phyloP scores from a whole-genome alignment of 2,888 invertebrate species.

The Thecophora atra region DNA sequence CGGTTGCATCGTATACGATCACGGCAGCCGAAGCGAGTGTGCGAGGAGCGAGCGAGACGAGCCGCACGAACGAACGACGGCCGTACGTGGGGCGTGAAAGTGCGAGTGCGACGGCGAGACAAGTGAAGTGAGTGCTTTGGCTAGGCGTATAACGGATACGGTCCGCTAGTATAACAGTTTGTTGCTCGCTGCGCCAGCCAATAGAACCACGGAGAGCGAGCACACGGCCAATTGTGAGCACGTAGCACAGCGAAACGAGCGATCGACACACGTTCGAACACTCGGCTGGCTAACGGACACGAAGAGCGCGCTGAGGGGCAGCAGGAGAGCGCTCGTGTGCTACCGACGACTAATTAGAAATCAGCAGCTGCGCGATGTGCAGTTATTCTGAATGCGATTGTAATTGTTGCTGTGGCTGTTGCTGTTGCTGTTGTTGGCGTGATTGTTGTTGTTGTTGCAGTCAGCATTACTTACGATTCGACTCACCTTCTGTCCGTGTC shows the following conservation, averaged over 20 bases:
- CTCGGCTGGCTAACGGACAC: constrained; percentile 17
- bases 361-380: constrained; percentile 11
- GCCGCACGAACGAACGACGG: too few relatives aligned
- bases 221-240: constrained; percentile 57
- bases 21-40: too few relatives aligned
- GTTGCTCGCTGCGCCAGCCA: constrained; percentile 15
- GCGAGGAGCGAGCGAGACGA: too few relatives aligned
- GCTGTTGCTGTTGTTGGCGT: background rate
- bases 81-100: constrained; percentile 1
- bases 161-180: constrained; percentile 39
- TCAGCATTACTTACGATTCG: background rate
- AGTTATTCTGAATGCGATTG: background rate
- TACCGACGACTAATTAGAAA: constrained; percentile 16
- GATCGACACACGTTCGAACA: constrained; percentile 44
- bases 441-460: constrained; percentile 17
- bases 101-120: background rate
- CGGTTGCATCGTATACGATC: too few relatives aligned
- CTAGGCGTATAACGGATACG: constrained; percentile 32
- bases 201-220: constrained; percentile 31
- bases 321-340: constrained; percentile 5
- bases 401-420: constrained; percentile 3
- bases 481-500: constrained; percentile 65
- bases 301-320: background rate
- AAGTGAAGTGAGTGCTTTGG: background rate
- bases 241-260: constrained; percentile 1